Base-by-base conservation (phyloP, 2,888 invertebrate species). In the Dendrolimus houi region DNA sequence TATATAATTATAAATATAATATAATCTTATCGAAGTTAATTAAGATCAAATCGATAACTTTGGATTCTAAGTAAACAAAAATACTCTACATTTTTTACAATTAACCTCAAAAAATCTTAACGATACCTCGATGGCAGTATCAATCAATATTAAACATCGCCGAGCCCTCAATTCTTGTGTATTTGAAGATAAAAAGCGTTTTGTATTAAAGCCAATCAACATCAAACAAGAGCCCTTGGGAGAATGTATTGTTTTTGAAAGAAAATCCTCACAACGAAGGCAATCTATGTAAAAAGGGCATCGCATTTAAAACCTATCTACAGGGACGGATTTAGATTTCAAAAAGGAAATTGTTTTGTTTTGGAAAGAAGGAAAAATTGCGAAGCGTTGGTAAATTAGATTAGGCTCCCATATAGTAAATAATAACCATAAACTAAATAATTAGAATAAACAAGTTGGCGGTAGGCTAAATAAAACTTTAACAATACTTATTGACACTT, bases 201-300 rank as follows among this genome's bases (percentile, higher is more conserved):
- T 47, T 47, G 12, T 47, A 12, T 52, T 53, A 53, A 53, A 53
- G 14, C 53, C 53, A 53, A 53, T 14, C 52, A 40, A 55, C 41
- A 17, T 56, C n/a, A 47, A 29, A 53, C 29, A n/a, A 13, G 9
- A 9, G 53, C 13, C 13, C 53, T 53, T n/a, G 53, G 13, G 13
- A 53, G 29, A 47, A n/a, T 52, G 9, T 52, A 56, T 14, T 57
- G 47, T 47, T 47, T 47, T 47, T 3, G 12, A 47, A 47, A 47
- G 47, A 47, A 47, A 55, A 55, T 53, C 47, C 12, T 9, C 47
- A 47, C 47, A 47, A 6, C 47, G 47, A 47, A 47, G 9, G 9
- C 47, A 47, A 53, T 14, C 53, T 56, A 14, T 56, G 41, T 56
- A 53, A 53, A 53, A 52, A 55, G 14, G 42, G 41, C 17, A 55